Evolutionary conservation across 2,888 invertebrate genomes (phyloP), one percentile per base, ranked within the genome.

Genomic region (Coelogynopora nodosa): DNA sequence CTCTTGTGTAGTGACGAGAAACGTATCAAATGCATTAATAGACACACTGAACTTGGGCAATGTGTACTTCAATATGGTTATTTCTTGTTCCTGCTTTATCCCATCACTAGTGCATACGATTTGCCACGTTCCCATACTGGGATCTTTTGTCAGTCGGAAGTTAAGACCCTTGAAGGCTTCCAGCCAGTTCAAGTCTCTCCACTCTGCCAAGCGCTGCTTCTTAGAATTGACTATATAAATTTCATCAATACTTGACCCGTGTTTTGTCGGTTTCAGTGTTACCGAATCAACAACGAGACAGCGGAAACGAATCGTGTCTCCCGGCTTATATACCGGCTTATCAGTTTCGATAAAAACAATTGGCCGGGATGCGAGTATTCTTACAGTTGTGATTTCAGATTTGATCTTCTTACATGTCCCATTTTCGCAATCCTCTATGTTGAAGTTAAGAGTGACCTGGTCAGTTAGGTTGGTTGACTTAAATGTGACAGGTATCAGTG

Each of bases 261-360:
- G 2, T 5, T 31, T 2, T 13, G 10, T n/a, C 30, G 82, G 30
- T n/a, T 82, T 29, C 23, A 82, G n/a, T 29, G 30, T 82, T 10
- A 30, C 2, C 1, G 1, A 5, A 29, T 31, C n/a, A 23, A 82
- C 5, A 82, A 31, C 30, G 2, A 82, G 23, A 82, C 29, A 31
- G 2, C 82, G 82, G 23, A 82, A 82, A 13, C 31, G 30, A 31
- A 82, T 82, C 1, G 30, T 2, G 23, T 82, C 82, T 5, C 10
- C 31, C 13, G 82, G 82, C 30, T 82, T 82, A 29, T 82, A 82
- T 27, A 23, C 31, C 2, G 82, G 82, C 30, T 82, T 82, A 28
- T 82, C 31, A 31, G 82, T 82, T 29, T 82, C 82, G 23, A 31
- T 31, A 82, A 82, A 82, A 31, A 82, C 30, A 28, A 82, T 5